Evolutionary conservation across 2,113 vertebrate species (phyloP).

Genomic region (Panurus biarmicus): DNA sequence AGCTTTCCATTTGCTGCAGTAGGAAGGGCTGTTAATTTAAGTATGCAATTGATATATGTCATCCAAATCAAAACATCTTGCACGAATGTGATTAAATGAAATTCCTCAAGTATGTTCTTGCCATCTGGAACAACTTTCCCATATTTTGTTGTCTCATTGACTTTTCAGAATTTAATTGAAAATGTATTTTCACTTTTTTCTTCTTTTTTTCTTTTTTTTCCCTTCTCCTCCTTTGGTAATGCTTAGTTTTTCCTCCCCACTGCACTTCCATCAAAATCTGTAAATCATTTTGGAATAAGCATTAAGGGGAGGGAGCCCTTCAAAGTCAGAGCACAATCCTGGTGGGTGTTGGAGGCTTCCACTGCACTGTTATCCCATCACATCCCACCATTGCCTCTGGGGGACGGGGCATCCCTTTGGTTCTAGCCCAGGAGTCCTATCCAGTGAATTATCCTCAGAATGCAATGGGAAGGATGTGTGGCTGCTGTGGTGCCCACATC

Average conservation of each 20-base stretch:
- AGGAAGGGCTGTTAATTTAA: slow-evolving; percentile 41
- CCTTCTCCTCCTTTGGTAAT: background rate
- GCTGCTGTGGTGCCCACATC: background rate
- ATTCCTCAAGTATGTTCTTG: slow-evolving; percentile 28
- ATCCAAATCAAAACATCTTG: slow-evolving; percentile 43
- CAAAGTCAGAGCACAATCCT: background rate
- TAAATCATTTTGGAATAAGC: background rate
- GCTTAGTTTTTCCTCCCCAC: background rate
- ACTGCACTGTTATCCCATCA: background rate
- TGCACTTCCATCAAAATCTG: background rate
- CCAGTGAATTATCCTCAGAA: background rate
- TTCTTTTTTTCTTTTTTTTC: no score
- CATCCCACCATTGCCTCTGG: background rate
- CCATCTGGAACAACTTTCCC: slow-evolving; percentile 59
- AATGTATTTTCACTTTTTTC: slow-evolving; percentile 2
- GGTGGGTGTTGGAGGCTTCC: background rate
- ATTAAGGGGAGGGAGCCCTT: background rate
- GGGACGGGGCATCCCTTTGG: background rate
- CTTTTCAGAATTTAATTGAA: slow-evolving; percentile 26
- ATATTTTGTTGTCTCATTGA: slow-evolving; percentile 53
- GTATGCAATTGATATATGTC: slow-evolving; percentile 39
- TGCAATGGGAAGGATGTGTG: background rate
- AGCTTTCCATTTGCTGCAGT: background rate
- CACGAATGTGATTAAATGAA: slow-evolving; percentile 38
- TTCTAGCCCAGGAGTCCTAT: background rate